phyloP scores from a whole-genome alignment of 2,797 vertebrate genomes.

The Poecilia wingei region DNA sequence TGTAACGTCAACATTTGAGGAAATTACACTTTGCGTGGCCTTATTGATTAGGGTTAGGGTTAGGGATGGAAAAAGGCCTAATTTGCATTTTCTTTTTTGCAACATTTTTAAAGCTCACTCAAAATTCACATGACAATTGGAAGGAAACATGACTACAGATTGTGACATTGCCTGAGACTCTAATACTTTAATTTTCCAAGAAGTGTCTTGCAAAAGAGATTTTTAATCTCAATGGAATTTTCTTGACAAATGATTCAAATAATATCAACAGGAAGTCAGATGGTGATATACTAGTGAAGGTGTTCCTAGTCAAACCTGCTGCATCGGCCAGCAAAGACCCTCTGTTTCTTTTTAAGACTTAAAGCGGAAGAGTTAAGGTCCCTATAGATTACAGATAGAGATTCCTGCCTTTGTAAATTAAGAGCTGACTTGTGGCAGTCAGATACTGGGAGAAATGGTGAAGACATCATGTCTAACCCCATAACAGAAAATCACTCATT shows the following conservation, averaged over 20 bases:
- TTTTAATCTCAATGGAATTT: too few relatives aligned
- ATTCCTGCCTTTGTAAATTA: slow-evolving; percentile 35
- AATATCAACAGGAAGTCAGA: neutral
- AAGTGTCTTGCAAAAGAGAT: too few relatives aligned
- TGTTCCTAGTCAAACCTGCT: neutral
- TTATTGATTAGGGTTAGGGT: too few relatives aligned
- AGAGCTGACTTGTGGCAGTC: slow-evolving; percentile 47
- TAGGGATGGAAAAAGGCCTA: too few relatives aligned
- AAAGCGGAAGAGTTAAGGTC: neutral
- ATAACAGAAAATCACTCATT: slow-evolving; percentile 19
- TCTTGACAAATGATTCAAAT: neutral
- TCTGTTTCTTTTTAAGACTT: neutral
- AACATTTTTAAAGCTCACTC: too few relatives aligned
- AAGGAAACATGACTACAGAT: too few relatives aligned
- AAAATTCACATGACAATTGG: too few relatives aligned
- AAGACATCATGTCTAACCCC: slow-evolving; percentile 42
- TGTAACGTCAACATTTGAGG: too few relatives aligned
- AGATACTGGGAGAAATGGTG: slow-evolving; percentile 31
- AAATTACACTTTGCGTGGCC: too few relatives aligned
- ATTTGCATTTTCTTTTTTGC: too few relatives aligned
- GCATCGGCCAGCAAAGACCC: neutral
- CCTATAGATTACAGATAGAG: slow-evolving; percentile 12
- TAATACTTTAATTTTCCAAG: too few relatives aligned
- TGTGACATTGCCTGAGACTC: too few relatives aligned
- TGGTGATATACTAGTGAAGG: neutral